phyloP scores from a whole-genome alignment of 2,797 vertebrate genomes.

The Xiphophorus birchmanni region DNA sequence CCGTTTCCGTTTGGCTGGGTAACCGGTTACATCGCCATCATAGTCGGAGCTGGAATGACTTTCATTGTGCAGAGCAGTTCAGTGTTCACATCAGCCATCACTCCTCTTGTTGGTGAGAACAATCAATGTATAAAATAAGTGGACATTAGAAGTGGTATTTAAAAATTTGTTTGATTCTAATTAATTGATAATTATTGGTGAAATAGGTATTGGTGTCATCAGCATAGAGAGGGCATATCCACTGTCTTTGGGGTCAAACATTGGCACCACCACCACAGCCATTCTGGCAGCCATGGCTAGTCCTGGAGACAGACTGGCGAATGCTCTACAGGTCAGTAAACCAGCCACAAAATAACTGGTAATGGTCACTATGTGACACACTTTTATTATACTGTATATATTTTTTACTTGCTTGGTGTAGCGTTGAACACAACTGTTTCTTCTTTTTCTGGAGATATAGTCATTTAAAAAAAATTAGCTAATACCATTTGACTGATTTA shows the following conservation, averaged over 20 bases:
- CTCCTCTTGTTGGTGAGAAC: slow-evolving; percentile 94
- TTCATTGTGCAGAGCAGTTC: slow-evolving; percentile 98
- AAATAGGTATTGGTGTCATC: slow-evolving; percentile 91
- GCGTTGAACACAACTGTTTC: background rate
- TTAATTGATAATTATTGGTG: slow-evolving; percentile 28
- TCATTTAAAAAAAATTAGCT: background rate
- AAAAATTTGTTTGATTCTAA: background rate
- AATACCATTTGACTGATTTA: background rate
- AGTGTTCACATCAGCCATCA: slow-evolving; percentile 95
- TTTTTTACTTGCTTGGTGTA: background rate
- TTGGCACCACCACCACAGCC: slow-evolving; percentile 96
- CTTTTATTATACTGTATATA: background rate
- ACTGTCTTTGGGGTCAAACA: slow-evolving; percentile 92
- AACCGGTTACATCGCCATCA: slow-evolving; percentile 92
- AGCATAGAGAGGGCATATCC: slow-evolving; percentile 93
- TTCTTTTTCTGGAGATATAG: background rate
- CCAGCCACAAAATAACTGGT: background rate
- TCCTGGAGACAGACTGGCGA: slow-evolving; percentile 84
- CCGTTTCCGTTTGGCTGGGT: slow-evolving; percentile 94
- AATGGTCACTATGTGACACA: background rate
- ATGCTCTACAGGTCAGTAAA: slow-evolving; percentile 88
- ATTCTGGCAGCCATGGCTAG: slow-evolving; percentile 94
- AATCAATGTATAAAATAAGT: background rate
- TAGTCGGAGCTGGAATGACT: slow-evolving; percentile 94
- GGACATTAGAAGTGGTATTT: background rate